Evolutionary conservation across 2,888 invertebrate genomes (phyloP).

Genomic region (Formica aserva): DNA sequence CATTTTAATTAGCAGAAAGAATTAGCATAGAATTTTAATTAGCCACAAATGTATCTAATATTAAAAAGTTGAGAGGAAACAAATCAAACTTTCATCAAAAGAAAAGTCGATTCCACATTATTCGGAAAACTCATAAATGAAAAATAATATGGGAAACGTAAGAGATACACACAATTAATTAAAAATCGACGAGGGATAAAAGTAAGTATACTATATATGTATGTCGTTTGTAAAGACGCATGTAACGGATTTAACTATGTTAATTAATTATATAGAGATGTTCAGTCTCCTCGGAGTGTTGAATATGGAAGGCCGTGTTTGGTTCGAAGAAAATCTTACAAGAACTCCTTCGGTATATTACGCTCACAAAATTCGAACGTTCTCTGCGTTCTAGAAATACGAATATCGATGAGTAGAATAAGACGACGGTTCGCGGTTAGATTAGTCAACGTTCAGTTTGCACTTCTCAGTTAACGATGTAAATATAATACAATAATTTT

Average conservation of each 20-base stretch:
- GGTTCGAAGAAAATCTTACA: constrained; percentile 62
- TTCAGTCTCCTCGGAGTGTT: constrained; percentile 73
- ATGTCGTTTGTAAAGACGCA: neutral
- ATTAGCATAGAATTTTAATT: neutral
- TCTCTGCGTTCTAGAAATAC: neutral
- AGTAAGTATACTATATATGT: neutral
- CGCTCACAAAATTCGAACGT: constrained; percentile 12
- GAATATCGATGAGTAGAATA: constrained; percentile 29
- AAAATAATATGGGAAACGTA: neutral
- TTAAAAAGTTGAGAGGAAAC: neutral
- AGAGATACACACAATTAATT: neutral
- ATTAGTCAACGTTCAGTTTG: neutral
- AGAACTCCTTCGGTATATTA: constrained; percentile 36
- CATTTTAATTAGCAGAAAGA: neutral
- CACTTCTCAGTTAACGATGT: constrained; percentile 43
- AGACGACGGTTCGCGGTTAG: constrained; percentile 56
- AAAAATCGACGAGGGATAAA: neutral
- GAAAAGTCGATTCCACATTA: neutral
- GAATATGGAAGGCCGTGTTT: constrained; percentile 74
- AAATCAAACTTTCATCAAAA: neutral
- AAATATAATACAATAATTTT: constrained; percentile 49
- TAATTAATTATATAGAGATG: constrained; percentile 48
- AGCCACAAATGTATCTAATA: neutral
- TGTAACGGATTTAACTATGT: constrained; percentile 21
- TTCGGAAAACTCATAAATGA: neutral